phyloP scores from a whole-genome alignment of 2,797 vertebrate genomes.

The Pantherophis alleghaniensis region DNA sequence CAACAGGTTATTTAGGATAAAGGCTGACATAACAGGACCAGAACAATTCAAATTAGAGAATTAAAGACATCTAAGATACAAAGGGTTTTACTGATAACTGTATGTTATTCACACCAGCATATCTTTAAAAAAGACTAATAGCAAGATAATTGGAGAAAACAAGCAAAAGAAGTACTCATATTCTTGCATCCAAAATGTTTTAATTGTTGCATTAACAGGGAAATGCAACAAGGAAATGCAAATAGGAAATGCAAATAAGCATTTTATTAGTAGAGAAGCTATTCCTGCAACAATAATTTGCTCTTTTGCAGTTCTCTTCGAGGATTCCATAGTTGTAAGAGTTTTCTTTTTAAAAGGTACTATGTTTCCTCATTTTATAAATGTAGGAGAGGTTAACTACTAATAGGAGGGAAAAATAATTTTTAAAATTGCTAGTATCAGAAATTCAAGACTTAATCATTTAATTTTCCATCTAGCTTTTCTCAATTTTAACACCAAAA shows the following conservation, averaged over 20 bases:
- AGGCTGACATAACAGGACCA: neutral
- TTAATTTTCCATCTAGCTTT: neutral
- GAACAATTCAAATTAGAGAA: neutral
- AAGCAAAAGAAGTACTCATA: neutral
- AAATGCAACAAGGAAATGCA: neutral
- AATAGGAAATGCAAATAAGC: neutral
- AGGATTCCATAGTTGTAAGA: neutral
- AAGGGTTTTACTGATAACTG: neutral
- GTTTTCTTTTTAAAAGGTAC: neutral
- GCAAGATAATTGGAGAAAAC: neutral
- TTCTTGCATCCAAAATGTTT: neutral
- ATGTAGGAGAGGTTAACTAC: neutral
- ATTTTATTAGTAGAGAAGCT: neutral
- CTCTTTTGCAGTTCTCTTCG: neutral
- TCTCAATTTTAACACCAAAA: neutral
- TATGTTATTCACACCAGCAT: neutral
- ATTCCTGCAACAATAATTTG: neutral
- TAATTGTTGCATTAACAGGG: neutral
- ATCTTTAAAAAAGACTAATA: neutral
- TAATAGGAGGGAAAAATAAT: neutral
- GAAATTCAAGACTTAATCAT: neutral
- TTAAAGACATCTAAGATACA: neutral
- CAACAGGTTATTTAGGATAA: neutral
- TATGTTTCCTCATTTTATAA: neutral
- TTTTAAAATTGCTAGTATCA: neutral